Evolutionary conservation across 2,797 vertebrate genomes (phyloP).

Genomic region (Peromyscus attwateri): DNA sequence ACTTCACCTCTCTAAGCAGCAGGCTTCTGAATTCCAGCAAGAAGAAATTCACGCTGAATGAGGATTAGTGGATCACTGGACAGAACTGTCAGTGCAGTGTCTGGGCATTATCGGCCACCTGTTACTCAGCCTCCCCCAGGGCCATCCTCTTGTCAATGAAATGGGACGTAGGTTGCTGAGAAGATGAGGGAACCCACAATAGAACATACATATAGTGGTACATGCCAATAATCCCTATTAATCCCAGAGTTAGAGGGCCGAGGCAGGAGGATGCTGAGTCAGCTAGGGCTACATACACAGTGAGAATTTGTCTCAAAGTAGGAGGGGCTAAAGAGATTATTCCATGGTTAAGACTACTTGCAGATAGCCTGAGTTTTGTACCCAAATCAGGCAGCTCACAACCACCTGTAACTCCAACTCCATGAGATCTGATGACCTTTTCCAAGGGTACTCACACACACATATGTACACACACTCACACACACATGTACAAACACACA

Average conservation of each 20-base stretch:
- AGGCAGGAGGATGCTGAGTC: neutral
- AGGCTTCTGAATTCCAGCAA: neutral
- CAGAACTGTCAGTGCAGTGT: accelerated
- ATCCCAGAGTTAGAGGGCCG: too few species aligned
- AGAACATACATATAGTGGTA: accelerated
- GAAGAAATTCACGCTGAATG: neutral
- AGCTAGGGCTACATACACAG: neutral
- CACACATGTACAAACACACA: too few species aligned
- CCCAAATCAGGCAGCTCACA: neutral
- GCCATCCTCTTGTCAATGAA: neutral
- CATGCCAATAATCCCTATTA: too few species aligned
- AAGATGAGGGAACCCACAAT: neutral
- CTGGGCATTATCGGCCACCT: neutral
- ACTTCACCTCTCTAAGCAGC: neutral
- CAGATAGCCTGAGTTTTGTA: neutral
- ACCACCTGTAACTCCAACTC: neutral
- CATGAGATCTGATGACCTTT: neutral
- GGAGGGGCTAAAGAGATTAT: neutral
- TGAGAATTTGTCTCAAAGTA: neutral
- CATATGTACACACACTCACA: neutral
- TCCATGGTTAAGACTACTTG: neutral
- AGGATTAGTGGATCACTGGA: accelerated
- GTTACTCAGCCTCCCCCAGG: neutral
- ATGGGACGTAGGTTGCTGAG: neutral
- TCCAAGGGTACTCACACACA: neutral